These are phyloP conservation scores for Zaprionus africanus DNA, from an alignment of 1,140 invertebrate species.

Conservation along the genomic window DNA sequence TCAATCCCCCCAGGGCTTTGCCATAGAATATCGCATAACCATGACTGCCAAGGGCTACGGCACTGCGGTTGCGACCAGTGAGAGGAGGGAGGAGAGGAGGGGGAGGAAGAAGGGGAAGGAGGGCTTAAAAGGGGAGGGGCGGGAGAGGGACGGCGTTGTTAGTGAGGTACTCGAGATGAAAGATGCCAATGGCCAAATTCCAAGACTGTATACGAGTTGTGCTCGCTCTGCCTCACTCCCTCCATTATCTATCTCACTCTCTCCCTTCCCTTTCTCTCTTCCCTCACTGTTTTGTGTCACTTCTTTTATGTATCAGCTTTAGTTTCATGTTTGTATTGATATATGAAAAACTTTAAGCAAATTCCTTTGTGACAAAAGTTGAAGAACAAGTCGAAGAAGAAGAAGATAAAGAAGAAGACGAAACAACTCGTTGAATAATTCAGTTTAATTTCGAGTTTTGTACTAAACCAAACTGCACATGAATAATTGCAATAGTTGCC, in stretches of 20 bases:
- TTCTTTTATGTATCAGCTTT: constrained; percentile 14
- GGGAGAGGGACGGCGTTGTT: background rate
- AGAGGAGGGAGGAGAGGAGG: too few species aligned
- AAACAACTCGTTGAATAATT: constrained; percentile 2
- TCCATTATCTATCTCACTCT: background rate
- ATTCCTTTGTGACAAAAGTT: background rate
- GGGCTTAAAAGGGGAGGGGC: background rate
- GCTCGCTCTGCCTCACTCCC: background rate
- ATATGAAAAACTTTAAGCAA: constrained; percentile 4
- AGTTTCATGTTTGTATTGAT: constrained; percentile 9
- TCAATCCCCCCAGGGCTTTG: constrained; percentile 1
- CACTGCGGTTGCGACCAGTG: background rate
- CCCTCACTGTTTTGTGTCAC: background rate
- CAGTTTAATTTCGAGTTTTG: background rate
- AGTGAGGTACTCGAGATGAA: constrained; percentile 18
- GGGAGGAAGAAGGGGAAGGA: background rate
- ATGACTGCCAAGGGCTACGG: background rate
- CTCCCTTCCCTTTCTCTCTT: background rate
- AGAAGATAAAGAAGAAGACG: background rate
- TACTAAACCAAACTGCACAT: background rate
- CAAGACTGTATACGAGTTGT: background rate
- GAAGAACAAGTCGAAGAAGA: background rate
- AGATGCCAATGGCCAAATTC: constrained; percentile 11
- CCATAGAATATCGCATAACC: constrained; percentile 19
- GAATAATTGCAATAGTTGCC: too few species aligned